Percentiles rank a stretch among this genome's conserved stretches.
phyloP scores from a whole-genome alignment of 30 jellyfish, hydroid and myxozoan genomes.

The Morbakka virulenta region DNA sequence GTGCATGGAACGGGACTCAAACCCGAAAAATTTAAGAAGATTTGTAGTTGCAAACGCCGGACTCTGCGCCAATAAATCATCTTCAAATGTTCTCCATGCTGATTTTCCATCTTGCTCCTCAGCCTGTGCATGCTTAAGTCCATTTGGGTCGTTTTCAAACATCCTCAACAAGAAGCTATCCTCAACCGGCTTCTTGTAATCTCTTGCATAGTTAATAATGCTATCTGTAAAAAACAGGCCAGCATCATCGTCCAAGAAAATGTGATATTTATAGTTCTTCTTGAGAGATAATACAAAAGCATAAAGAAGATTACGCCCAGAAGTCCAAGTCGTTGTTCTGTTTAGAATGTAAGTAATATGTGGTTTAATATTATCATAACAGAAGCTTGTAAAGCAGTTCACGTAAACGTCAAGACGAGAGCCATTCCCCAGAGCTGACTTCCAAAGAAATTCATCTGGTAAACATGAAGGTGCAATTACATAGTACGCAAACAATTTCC shows the following conservation, averaged over 20 bases:
- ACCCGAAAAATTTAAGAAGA: constrained; percentile 5
- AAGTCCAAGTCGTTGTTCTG: constrained; percentile 49
- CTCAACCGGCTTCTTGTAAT: constrained; percentile 12
- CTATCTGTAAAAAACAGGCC: constrained; percentile 30
- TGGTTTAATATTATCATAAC: constrained; percentile 15
- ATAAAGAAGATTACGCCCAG: constrained; percentile 36
- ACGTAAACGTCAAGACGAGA: constrained; percentile 49
- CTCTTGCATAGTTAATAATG: background rate
- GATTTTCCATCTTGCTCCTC: constrained; percentile 15
- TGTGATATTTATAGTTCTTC: constrained; percentile 42
- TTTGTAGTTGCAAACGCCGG: constrained; percentile 60
- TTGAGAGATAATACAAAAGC: background rate
- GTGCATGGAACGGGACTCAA: constrained; percentile 18
- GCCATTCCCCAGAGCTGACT: constrained; percentile 39
- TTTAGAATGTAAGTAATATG: constrained; percentile 32
- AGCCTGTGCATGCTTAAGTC: constrained; percentile 24
- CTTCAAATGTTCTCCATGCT: constrained; percentile 57
- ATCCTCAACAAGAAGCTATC: background rate
- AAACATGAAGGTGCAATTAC: constrained; percentile 45
- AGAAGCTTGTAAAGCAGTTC: constrained; percentile 14
- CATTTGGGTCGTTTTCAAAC: constrained; percentile 15
- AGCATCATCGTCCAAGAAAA: constrained; percentile 62
- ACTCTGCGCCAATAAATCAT: constrained; percentile 22
- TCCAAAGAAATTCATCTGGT: constrained; percentile 12
- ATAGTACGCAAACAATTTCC: constrained; percentile 61